A percentile compares a stretch with the other conserved stretches of the same genome.
Conservation (phyloP, 1,140 invertebrate genomes). For the Penaeus chinensis region DNA sequence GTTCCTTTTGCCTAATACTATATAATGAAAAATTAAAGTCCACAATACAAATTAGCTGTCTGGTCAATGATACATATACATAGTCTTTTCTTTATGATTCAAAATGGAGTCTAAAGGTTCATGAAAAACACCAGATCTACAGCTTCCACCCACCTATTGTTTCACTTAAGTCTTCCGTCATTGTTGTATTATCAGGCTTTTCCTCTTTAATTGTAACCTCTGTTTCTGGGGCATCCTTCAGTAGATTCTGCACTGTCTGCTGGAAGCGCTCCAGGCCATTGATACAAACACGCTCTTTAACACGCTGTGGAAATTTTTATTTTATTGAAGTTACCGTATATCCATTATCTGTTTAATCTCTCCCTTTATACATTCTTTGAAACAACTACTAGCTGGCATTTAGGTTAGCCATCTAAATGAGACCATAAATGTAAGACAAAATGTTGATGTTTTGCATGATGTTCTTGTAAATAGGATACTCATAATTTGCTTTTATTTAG, state of each 20-base stretch:
- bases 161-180: not conserved
- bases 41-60: too few relatives aligned
- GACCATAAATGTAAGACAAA: too few relatives aligned
- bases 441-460: too few relatives aligned
- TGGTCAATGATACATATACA: too few relatives aligned
- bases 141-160: not conserved
- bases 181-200: not conserved
- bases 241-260: not conserved
- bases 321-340: not conserved
- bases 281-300: not conserved
- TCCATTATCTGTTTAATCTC: not conserved
- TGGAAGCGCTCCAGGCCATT: conserved; percentile 33
- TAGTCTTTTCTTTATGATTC: too few relatives aligned
- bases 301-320: not conserved
- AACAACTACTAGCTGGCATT: too few relatives aligned
- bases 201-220: not conserved
- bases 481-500: not conserved
- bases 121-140: too few relatives aligned
- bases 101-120: too few relatives aligned
- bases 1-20: too few relatives aligned
- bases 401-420: too few relatives aligned
- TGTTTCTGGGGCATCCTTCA: conserved; percentile 45
- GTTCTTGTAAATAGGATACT: not conserved
- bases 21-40: too few relatives aligned
- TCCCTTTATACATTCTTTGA: not conserved